Evolutionary conservation across 2,113 vertebrate species (phyloP).

Genomic region (Gavia stellata): DNA sequence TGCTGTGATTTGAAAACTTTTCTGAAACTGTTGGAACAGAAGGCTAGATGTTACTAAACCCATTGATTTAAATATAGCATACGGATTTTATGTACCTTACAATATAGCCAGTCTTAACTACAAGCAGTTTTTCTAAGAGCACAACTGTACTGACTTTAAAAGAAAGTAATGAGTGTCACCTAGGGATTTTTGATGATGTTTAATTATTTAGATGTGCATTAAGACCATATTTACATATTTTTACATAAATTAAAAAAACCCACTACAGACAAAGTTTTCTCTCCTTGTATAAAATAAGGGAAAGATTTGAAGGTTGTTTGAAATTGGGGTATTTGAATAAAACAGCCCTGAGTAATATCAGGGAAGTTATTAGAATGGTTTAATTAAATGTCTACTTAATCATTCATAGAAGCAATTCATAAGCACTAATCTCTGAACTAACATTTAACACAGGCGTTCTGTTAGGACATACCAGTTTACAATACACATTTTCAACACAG

Average conservation of each 20-base stretch:
- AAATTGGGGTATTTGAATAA: constrained; percentile 7
- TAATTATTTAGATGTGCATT: constrained; percentile 41
- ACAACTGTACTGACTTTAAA: not conserved
- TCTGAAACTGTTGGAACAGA: not conserved
- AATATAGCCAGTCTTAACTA: not conserved
- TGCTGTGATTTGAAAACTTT: not conserved
- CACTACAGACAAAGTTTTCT: not conserved
- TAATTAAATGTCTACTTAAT: constrained; percentile 31
- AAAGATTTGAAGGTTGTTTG: not conserved
- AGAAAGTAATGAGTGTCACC: constrained; percentile 15
- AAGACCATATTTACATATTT: constrained; percentile 34
- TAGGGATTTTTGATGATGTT: constrained; percentile 17
- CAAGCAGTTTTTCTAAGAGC: not conserved
- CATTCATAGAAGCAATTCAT: constrained; percentile 42
- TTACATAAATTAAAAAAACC: constrained; percentile 1
- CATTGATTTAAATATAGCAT: not conserved
- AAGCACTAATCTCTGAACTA: constrained; percentile 15
- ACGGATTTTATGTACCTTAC: not conserved
- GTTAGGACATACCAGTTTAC: not conserved
- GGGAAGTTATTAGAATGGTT: constrained; percentile 11
- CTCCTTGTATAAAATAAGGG: constrained; percentile 36
- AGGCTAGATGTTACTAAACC: not conserved
- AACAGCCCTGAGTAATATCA: constrained; percentile 52
- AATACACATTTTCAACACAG: not conserved
- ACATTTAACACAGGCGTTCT: constrained; percentile 15